phyloP scores from a whole-genome alignment of 2,888 invertebrate genomes.

The Xestobium rufovillosum region DNA sequence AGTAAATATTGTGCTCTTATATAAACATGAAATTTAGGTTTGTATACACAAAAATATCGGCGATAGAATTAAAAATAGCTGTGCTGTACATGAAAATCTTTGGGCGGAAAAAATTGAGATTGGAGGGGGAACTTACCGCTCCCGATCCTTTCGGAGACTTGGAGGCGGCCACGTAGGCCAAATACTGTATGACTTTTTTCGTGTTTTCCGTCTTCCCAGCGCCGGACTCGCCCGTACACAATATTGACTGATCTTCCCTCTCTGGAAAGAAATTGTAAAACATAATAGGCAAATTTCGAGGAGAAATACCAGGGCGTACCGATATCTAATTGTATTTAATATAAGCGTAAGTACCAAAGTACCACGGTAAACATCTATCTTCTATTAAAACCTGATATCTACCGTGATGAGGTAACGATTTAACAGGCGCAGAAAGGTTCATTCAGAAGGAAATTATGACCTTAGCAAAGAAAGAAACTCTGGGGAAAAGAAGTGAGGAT shows the following conservation, averaged over 20 bases:
- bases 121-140: constrained; percentile 58
- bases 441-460: no score
- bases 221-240: constrained; percentile 99
- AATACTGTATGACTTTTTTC: constrained; percentile 99
- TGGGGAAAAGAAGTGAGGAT: no score
- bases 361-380: no score
- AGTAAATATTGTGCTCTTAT: no score
- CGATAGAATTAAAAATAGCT: background rate
- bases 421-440: no score
- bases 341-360: no score
- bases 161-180: constrained; percentile 98
- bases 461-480: no score
- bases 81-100: background rate
- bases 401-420: no score
- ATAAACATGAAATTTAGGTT: no score
- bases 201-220: constrained; percentile 99
- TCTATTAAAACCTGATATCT: no score
- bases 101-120: constrained; percentile 8
- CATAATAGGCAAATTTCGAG: constrained; percentile 15
- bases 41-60: constrained; percentile 1
- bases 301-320: background rate
- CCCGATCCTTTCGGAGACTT: constrained; percentile 87
- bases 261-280: constrained; percentile 55
- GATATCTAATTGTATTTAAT: no score
- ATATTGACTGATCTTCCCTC: constrained; percentile 98